phyloP scores from a whole-genome alignment of 2,113 vertebrate genomes.

The Athene noctua region DNA sequence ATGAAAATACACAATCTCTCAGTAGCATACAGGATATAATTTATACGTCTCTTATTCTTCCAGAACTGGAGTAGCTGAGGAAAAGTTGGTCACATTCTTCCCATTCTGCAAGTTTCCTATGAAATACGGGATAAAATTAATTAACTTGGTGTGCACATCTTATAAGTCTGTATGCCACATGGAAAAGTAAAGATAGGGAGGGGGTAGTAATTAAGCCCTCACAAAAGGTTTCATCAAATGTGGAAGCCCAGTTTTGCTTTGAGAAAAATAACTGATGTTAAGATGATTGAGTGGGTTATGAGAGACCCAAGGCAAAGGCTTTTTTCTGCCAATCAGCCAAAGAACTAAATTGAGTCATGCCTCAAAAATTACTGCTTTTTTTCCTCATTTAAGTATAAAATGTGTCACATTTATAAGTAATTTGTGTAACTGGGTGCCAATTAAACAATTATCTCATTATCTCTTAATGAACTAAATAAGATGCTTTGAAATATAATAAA shows the following conservation, averaged over 20 bases:
- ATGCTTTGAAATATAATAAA: constrained; percentile 17
- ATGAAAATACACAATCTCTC: not conserved
- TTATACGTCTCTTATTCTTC: not conserved
- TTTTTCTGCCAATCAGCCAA: not conserved
- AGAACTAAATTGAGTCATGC: not conserved
- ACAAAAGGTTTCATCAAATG: not conserved
- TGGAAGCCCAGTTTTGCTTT: accelerated
- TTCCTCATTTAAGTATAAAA: not conserved
- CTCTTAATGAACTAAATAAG: constrained; percentile 8
- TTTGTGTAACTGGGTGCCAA: not conserved
- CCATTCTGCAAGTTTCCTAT: not conserved
- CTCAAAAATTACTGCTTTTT: not conserved
- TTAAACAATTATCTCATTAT: constrained; percentile 55
- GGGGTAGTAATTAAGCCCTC: not conserved
- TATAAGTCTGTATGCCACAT: not conserved
- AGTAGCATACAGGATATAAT: not conserved
- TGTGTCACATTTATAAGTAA: not conserved
- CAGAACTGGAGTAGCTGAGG: not conserved
- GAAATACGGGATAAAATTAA: not conserved
- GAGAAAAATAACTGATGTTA: not conserved
- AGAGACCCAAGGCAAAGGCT: not conserved
- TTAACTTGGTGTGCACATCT: not conserved
- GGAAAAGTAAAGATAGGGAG: not conserved
- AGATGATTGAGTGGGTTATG: not conserved
- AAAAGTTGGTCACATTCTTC: not conserved